These are phyloP conservation scores for Drosophila miranda DNA, from an alignment of 1,140 invertebrate species.

Conservation along the genomic window DNA sequence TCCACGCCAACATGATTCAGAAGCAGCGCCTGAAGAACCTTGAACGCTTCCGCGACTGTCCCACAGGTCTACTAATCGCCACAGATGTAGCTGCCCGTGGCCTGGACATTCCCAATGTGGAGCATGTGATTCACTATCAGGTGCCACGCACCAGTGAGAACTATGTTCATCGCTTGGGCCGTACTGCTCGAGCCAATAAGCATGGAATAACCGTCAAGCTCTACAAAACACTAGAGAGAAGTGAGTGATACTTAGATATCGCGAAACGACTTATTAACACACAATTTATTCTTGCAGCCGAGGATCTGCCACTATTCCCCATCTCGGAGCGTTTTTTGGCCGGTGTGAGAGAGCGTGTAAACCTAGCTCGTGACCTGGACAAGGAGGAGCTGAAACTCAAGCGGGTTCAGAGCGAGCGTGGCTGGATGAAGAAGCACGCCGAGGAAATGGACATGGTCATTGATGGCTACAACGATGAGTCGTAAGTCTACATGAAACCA, in stretches of 20 bases:
- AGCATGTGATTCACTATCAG: constrained; percentile 99
- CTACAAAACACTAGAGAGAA: constrained; percentile 91
- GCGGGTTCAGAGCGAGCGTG: constrained; percentile 87
- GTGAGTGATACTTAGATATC: constrained; percentile 83
- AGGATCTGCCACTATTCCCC: constrained; percentile 92
- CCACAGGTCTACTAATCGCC: constrained; percentile 92
- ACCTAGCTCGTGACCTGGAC: constrained; percentile 91
- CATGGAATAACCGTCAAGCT: constrained; percentile 95
- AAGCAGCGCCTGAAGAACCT: constrained; percentile 96
- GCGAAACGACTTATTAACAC: not conserved
- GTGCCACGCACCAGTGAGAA: constrained; percentile 94
- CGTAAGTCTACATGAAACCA: constrained; percentile 25
- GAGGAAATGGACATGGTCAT: constrained; percentile 94
- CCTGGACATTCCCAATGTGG: constrained; percentile 96
- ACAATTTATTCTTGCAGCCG: constrained; percentile 83
- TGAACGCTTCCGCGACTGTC: constrained; percentile 92
- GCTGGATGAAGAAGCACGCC: constrained; percentile 90
- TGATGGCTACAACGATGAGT: constrained; percentile 85
- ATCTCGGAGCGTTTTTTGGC: constrained; percentile 87
- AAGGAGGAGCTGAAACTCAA: constrained; percentile 87
- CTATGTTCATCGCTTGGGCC: constrained; percentile 97
- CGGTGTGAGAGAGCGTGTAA: constrained; percentile 88
- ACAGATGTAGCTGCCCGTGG: constrained; percentile 99
- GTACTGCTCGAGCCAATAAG: constrained; percentile 94
- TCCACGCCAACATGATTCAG: constrained; percentile 98